phyloP scores from a whole-genome alignment of 2,888 invertebrate genomes.

The Orthosia incerta region DNA sequence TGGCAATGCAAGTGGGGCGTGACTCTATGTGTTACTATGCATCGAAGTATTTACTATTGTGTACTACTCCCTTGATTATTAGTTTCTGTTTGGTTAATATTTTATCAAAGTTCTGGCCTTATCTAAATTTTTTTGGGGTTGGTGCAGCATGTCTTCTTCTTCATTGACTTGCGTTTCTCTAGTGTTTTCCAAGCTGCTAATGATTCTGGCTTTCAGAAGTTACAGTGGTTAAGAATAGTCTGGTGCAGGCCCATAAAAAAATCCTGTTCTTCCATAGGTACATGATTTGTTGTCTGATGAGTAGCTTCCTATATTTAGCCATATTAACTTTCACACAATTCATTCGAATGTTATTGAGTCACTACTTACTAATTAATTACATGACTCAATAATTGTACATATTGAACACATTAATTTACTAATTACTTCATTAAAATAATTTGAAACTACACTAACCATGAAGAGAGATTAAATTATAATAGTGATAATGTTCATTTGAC shows the following conservation, averaged over 20 bases:
- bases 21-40: conserved; percentile 53
- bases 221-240: no score
- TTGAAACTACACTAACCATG: neutral
- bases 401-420: neutral
- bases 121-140: neutral
- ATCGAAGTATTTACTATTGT: conserved; percentile 48
- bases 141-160: no score
- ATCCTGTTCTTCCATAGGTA: no score
- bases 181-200: no score
- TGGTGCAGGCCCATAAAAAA: no score
- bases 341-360: neutral
- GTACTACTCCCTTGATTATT: conserved; percentile 19
- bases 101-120: no score
- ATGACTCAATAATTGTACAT: conserved; percentile 5
- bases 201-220: no score
- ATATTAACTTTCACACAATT: neutral
- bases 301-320: neutral
- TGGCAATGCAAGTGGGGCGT: conserved; percentile 49
- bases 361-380: neutral
- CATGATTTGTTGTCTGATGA: no score
- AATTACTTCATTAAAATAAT: conserved; percentile 21
- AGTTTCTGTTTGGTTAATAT: neutral
- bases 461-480: conserved; percentile 32
- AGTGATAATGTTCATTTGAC: conserved; percentile 10
- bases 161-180: no score